Evolutionary conservation across 2,888 invertebrate species (phyloP).

Genomic region (Callinectes sapidus): DNA sequence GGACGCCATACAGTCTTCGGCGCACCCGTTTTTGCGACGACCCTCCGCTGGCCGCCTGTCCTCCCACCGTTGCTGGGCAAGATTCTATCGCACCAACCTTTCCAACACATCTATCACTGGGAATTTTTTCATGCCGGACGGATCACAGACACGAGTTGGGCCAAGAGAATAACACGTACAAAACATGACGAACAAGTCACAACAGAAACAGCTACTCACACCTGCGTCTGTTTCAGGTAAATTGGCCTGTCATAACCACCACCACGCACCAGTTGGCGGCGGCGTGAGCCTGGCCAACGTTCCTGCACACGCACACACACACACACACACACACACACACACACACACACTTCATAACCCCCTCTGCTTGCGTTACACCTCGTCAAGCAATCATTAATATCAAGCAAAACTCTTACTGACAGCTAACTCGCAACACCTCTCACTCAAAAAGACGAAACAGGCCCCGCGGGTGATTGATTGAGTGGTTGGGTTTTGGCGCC

Average conservation of each 20-base stretch:
- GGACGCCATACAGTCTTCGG: slow-evolving; percentile 13
- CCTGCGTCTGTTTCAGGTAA: background rate
- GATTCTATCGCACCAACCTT: slow-evolving; percentile 34
- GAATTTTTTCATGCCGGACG: background rate
- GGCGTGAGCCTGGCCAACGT: background rate
- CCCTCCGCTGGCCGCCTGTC: slow-evolving; percentile 19
- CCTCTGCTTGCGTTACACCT: background rate
- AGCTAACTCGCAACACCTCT: background rate
- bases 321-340: background rate
- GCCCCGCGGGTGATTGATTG: background rate
- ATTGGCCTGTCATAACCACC: background rate
- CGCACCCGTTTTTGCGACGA: slow-evolving; percentile 26
- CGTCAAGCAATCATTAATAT: background rate
- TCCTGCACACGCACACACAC: background rate
- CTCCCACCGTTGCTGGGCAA: slow-evolving; percentile 37
- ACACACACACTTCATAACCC: background rate
- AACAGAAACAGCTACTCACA: background rate
- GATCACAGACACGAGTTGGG: background rate
- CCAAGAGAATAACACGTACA: background rate
- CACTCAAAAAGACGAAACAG: background rate
- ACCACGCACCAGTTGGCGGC: background rate
- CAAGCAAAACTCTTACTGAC: background rate
- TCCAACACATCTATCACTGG: background rate
- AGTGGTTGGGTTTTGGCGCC: too few relatives aligned
- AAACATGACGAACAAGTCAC: slow-evolving; percentile 14